Conservation (phyloP, 2,888 invertebrate species). For the Chaetoderma sp. region DNA sequence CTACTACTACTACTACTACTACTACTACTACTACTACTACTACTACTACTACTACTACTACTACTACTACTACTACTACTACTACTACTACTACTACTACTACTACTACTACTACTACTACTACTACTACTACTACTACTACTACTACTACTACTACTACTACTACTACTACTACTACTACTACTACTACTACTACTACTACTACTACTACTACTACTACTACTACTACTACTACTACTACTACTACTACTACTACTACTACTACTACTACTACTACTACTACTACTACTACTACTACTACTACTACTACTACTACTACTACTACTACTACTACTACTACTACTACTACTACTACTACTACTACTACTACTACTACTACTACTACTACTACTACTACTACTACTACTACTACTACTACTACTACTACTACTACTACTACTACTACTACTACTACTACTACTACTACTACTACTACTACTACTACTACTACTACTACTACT, state of each 20-base stretch:
- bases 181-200: constrained; percentile 21
- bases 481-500: constrained; percentile 17
- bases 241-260: constrained; percentile 20
- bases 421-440: constrained; percentile 18
- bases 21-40: constrained; percentile 17
- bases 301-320: constrained; percentile 18
- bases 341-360: constrained; percentile 20
- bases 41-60: constrained; percentile 18
- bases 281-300: constrained; percentile 13
- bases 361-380: constrained; percentile 21
- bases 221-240: constrained; percentile 20
- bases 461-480: constrained; percentile 20
- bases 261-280: constrained; percentile 15
- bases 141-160: constrained; percentile 21
- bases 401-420: constrained; percentile 21
- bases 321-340: constrained; percentile 18
- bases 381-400: constrained; percentile 21
- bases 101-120: constrained; percentile 19
- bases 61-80: constrained; percentile 12
- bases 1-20: constrained; percentile 20
- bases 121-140: constrained; percentile 20
- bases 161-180: constrained; percentile 21
- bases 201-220: constrained; percentile 18
- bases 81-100: constrained; percentile 18
- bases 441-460: constrained; percentile 20